phyloP scores from a whole-genome alignment of 2,797 vertebrate genomes.

The Xiphorhynchus erythropygius region DNA sequence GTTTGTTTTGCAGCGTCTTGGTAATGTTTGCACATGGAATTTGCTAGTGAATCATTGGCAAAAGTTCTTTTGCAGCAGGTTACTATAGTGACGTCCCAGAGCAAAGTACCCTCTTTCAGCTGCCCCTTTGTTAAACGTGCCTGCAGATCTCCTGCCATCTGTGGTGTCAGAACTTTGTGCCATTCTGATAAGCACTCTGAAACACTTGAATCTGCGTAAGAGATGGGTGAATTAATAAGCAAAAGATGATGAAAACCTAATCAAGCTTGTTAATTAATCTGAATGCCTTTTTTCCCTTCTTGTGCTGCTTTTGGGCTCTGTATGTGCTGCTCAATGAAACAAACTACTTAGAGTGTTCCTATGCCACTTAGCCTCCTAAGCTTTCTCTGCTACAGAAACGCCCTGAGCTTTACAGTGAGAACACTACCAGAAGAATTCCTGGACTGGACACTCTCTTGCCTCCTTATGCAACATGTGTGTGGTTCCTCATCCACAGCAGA shows the following conservation, averaged over 20 bases:
- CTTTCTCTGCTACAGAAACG: not conserved
- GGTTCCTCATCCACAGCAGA: not conserved
- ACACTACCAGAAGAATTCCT: not conserved
- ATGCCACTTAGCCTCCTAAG: not conserved
- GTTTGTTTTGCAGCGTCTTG: not conserved
- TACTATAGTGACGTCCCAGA: slow-evolving; percentile 34
- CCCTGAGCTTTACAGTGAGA: not conserved
- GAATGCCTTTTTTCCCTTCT: not conserved
- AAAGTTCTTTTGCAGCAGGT: slow-evolving; percentile 31
- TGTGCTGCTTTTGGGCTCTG: not conserved
- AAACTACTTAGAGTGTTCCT: not conserved
- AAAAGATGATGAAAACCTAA: not conserved
- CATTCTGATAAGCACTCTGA: not conserved
- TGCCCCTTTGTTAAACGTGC: not conserved
- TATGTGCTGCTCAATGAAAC: not conserved
- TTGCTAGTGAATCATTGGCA: slow-evolving; percentile 36
- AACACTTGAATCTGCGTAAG: not conserved
- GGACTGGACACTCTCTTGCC: not conserved
- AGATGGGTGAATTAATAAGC: not conserved
- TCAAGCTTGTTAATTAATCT: not conserved
- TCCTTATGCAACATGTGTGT: not conserved
- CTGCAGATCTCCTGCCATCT: slow-evolving; percentile 3
- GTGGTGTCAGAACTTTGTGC: not conserved
- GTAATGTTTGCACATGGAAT: slow-evolving; percentile 9
- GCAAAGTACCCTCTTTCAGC: not conserved